Base-by-base conservation (phyloP, 2,888 invertebrate species). In the Hermodice carunculata region DNA sequence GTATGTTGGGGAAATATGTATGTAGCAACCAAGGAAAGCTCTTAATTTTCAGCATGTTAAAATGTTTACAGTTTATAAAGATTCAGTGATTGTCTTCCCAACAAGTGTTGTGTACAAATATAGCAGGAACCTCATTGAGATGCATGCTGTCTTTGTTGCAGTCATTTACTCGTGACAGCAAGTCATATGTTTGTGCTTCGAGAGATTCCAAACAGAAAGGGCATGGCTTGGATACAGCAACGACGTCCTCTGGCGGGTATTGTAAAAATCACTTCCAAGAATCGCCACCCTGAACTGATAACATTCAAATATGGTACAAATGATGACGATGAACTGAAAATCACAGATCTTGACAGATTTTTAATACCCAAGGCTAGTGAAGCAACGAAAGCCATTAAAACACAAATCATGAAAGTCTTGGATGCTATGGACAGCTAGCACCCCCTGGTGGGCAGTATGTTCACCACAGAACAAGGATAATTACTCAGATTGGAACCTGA, bases 241-340 rank as follows among this genome's bases (percentile, higher is more conserved):
- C 91, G 94, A 69, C 90, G 97, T 61, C 94, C 95, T 0, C 88
- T 99, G 59, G 92, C 94, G 1, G 93, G 94, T 56, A 95, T 99
- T 77, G 94, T 98, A 8, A 96, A 95, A 88, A 99, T 99, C 69
- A 98, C 98, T 0, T 96, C 97, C 14, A 95, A 96, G 85, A 96
- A 96, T 85, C 91, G 93, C 62, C 93, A 95, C 84, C 97, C 98
- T 0, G 96, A 98, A 87, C 88, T 98, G 77, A 96, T 99, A 69
- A 98, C 98, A 0, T 98, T 99, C 86, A 96, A 96, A 85, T 98
- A 98, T 85, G 96, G 97, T 3, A 78, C 78, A 3, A 81, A 78
- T 37, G 64, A 66, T 34, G 81, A 81, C 52, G 84, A 83, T 6
- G 80, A 78, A 1, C 88, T 94, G 40, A 88, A 92, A 66, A 93